Base-by-base conservation (phyloP, 2,888 invertebrate species). In the Philereme vetulata region DNA sequence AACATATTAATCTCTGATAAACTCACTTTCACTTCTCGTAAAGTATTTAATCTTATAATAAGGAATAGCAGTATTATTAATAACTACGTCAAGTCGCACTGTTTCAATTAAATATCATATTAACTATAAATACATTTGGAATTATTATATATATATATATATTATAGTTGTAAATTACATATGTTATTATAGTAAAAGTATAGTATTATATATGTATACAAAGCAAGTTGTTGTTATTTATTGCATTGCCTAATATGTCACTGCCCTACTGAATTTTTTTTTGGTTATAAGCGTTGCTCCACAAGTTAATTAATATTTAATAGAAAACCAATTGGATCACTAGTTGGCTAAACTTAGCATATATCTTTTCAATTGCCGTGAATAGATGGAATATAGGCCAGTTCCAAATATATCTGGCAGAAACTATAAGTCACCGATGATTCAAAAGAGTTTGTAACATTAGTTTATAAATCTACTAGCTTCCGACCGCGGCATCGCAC, bases 161-260 rank as follows among this genome's bases (percentile, higher is more conserved):
- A 45, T 50, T 40, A 10, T 56, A 51, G 35, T 46, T 42, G 45
- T 46, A 46, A 46, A 47, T 35, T 46, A 42, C n/a, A 46, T 21
- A 21, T 5, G 33, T n/a, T 33, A 33, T 33, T 33, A 33, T 46
- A 10, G 46, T 46, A 9, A 47, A 57, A 51, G n/a, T 57, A 51
- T 42, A 35, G 56, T 57, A 57, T 57, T 40, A 56, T 51, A 52
- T 51, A 38, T 38, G 5, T 38, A 57, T 43, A 51, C 32, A 35
- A n/a, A 56, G 57, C 57, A 51, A 57, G 9, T 8, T 10, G 21
- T 51, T 43, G 51, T 57, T 51, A 11, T 48, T 44, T 33, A 38
- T 56, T 56, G n/a, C 5, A n/a, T 10, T 40, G 8, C 42, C 34
- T 8, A 40, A 21, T 4, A 4, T 7, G 8, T 21, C 21, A n/a